Evolutionary conservation across 2,113 vertebrate genomes (phyloP).

Genomic region (Saguinus midas): DNA sequence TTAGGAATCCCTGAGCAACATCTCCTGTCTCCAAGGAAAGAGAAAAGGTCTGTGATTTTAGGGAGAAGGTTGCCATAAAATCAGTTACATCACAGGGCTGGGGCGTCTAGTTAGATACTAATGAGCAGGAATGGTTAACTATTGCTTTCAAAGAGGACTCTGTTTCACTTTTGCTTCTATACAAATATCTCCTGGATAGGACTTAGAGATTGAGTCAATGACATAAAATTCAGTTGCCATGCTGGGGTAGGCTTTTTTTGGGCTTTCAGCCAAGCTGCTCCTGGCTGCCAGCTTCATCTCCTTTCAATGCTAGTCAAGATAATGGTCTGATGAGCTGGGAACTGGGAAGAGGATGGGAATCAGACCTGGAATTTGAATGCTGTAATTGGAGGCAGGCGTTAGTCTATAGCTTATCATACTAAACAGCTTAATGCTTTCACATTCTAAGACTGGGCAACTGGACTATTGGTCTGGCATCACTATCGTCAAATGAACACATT

Average conservation of each 20-base stretch:
- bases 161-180: not conserved
- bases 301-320: not conserved
- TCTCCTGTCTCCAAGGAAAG: not conserved
- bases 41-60: not conserved
- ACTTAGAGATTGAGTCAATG: not conserved
- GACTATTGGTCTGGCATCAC: not conserved
- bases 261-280: not conserved
- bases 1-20: not conserved
- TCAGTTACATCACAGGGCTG: not conserved
- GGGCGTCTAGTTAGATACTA: not conserved
- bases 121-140: rapidly evolving
- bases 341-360: not conserved
- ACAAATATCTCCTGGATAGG: not conserved
- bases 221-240: rapidly evolving
- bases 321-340: not conserved
- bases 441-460: not conserved
- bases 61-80: not conserved
- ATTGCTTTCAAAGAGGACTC: not conserved
- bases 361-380: not conserved
- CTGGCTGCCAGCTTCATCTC: not conserved
- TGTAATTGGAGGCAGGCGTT: rapidly evolving
- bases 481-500: not conserved
- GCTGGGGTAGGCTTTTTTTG: not conserved
- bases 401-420: not conserved
- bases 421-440: not conserved